A percentile compares a stretch with the other conserved stretches of the same genome.
phyloP scores from a whole-genome alignment of 92 coral and sea anemone species.

The Heliopora coerulea region DNA sequence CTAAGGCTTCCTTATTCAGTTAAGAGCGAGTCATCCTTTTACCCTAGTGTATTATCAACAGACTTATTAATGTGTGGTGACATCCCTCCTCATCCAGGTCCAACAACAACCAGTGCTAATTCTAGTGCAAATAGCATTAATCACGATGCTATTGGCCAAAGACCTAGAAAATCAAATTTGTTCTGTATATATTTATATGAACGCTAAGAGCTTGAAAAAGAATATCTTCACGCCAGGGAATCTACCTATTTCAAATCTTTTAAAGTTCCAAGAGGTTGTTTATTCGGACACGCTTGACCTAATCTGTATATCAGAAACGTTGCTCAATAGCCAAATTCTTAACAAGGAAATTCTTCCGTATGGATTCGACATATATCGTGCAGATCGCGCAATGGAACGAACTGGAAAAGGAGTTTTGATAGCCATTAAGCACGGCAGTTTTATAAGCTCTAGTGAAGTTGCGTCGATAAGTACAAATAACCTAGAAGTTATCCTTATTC shows the following conservation, averaged over 20 bases:
- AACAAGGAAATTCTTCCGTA: conserved; percentile 36
- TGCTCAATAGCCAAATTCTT: conserved; percentile 31
- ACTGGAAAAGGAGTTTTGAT: conserved; percentile 52
- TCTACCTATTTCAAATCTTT: neutral
- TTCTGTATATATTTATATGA: too few relatives aligned
- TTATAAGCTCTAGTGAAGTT: conserved; percentile 38
- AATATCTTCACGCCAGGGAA: neutral
- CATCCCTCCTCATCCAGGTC: too few relatives aligned
- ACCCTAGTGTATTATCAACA: too few relatives aligned
- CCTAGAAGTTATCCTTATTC: too few relatives aligned
- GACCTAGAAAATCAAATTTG: neutral
- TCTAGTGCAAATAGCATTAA: neutral
- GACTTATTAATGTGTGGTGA: too few relatives aligned
- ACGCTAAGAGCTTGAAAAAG: conserved; percentile 1
- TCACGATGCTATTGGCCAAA: neutral
- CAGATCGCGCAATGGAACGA: conserved; percentile 33
- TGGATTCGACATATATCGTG: conserved; percentile 44
- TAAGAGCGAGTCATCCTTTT: neutral
- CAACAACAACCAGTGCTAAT: conserved; percentile 3
- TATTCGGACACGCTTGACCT: conserved; percentile 31
- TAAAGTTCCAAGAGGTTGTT: conserved; percentile 45
- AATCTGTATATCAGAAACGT: too few relatives aligned
- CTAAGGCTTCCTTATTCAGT: too few relatives aligned
- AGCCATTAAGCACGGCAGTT: too few relatives aligned
- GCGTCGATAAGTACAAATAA: conserved; percentile 3